Base-by-base conservation (phyloP, 1,140 invertebrate genomes). In the Linepithema humile region DNA sequence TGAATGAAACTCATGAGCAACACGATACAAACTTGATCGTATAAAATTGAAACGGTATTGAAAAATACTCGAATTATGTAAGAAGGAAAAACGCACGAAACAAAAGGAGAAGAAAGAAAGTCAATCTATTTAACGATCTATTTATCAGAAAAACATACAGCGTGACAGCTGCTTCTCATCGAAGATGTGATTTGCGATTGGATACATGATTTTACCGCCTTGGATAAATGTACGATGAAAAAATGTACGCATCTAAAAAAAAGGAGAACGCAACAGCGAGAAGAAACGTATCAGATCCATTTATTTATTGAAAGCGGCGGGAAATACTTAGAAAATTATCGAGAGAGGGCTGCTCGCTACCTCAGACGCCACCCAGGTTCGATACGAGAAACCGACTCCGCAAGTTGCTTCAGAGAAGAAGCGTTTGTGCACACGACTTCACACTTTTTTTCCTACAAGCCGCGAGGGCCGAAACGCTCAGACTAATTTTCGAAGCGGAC, bases 371-470 rank as follows among this genome's bases (percentile, higher is more conserved):
- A 2, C 57, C 62, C 40, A 64, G 53, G 38, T 73, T 72, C 77
- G 15, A 38, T 38, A 72, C 60, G 45, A 69, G 4, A 78, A 43
- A 55, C 38, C 45, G 65, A 55, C 67, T 5, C 64, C 48, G n/a
- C 35, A 17, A 55, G 32, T 80, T 55, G 15, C 64, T 80, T 80
- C 23, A 12, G 4, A 70, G 48, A 74, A 74, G 82, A 82, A 55
- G 55, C 43, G 23, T 87, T 72, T 88, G 55, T 80, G 72, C 82
- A 70, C 53, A 17, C 74, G 40, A 69, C 64, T 53, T 80, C 38
- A 45, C 65, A 60, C 53, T 75, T 64, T 15, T 48, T n/a, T 26
- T 69, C 40, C 45, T 23, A 50, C 20, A 3, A 60, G 38, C 26
- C 72, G 60, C n/a, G 59, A 40, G 55, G 12, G 43, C 26, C 9